Conservation (phyloP, 2,113 vertebrate genomes). For the Xiphophorus couchianus region DNA sequence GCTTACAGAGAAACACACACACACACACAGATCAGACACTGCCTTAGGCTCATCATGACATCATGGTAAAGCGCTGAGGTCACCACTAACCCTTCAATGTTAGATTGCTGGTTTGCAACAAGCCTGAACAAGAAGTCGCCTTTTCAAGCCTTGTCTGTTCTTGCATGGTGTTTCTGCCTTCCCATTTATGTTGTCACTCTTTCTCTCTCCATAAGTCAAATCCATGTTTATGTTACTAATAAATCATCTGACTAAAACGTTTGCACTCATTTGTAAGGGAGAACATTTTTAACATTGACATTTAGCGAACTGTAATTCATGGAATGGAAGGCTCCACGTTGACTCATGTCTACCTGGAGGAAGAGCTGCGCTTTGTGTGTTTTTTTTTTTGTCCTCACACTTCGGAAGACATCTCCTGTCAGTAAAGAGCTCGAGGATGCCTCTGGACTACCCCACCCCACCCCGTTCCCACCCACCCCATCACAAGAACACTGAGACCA, state of each 20-base stretch:
- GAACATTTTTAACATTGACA: not conserved
- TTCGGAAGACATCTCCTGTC: constrained; percentile 51
- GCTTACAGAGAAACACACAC: constrained; percentile 19
- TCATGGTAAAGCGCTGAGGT: constrained; percentile 77
- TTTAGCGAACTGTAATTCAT: not conserved
- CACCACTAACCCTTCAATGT: constrained; percentile 66
- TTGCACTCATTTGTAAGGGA: not conserved
- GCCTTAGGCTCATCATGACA: constrained; percentile 74
- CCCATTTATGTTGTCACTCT: constrained; percentile 17
- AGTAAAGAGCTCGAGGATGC: constrained; percentile 47
- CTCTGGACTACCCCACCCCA: constrained; percentile 22
- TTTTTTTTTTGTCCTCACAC: constrained; percentile 5
- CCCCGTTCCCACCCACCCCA: not conserved
- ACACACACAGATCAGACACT: constrained; percentile 54
- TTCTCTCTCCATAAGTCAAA: constrained; percentile 9
- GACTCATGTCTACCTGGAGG: not conserved
- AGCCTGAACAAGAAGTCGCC: constrained; percentile 71
- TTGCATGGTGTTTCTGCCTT: constrained; percentile 23
- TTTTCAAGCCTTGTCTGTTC: constrained; percentile 24
- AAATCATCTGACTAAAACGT: not conserved
- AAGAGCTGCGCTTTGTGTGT: too few relatives aligned
- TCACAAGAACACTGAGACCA: constrained; percentile 4
- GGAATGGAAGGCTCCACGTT: not conserved
- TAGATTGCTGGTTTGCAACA: constrained; percentile 63
- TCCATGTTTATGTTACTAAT: not conserved